Evolutionary conservation across 2,797 vertebrate genomes (phyloP).

Genomic region (Melanotaenia maccullochi): DNA sequence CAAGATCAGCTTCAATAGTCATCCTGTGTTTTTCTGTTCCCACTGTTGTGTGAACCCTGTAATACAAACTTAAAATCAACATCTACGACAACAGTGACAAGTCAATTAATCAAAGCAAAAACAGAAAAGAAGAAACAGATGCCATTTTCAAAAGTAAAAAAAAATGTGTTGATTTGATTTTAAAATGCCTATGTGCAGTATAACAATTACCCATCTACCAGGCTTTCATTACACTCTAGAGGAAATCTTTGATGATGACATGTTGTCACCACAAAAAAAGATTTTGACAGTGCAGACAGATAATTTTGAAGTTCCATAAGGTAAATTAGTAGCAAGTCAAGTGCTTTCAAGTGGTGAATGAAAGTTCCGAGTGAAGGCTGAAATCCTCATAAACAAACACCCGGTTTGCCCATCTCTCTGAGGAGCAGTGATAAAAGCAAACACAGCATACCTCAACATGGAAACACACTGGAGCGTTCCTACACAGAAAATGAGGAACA

Average conservation of each 20-base stretch:
- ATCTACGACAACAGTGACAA: constrained; percentile 29
- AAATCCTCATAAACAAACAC: constrained; percentile 81
- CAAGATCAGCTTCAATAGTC: constrained; percentile 36
- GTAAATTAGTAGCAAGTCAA: constrained; percentile 84
- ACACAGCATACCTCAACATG: constrained; percentile 70
- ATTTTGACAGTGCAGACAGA: constrained; percentile 75
- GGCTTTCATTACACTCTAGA: constrained; percentile 76
- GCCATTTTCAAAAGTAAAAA: constrained; percentile 53
- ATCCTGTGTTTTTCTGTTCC: constrained; percentile 27
- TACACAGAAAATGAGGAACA: constrained; percentile 52
- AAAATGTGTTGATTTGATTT: constrained; percentile 46
- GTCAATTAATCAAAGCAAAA: constrained; percentile 36
- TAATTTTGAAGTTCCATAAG: constrained; percentile 79
- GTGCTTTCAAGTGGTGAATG: constrained; percentile 86
- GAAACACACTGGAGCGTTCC: constrained; percentile 61
- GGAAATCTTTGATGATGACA: constrained; percentile 80
- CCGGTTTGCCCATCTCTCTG: constrained; percentile 58
- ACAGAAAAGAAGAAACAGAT: constrained; percentile 33
- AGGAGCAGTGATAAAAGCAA: constrained; percentile 74
- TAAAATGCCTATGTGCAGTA: constrained; percentile 44
- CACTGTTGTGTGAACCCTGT: constrained; percentile 25
- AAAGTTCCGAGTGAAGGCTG: constrained; percentile 80
- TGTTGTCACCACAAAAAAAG: constrained; percentile 78
- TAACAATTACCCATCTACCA: constrained; percentile 62
- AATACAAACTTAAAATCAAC: constrained; percentile 35